Evolutionary conservation across 2,113 vertebrate genomes (phyloP).

Genomic region (Zosterops lateralis): DNA sequence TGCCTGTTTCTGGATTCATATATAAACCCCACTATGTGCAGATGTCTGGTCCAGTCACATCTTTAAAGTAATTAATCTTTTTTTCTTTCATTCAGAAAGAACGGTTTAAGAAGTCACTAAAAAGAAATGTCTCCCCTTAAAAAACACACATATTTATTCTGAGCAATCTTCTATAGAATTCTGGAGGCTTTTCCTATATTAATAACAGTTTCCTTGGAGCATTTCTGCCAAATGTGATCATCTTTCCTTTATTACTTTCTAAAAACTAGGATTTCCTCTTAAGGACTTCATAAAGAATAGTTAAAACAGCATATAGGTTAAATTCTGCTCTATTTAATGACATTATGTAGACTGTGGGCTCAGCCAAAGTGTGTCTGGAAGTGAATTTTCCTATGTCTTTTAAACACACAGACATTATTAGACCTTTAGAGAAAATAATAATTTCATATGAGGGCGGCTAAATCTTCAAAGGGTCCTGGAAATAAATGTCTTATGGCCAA

Average conservation of each 20-base stretch:
- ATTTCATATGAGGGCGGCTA: neutral
- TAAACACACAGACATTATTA: neutral
- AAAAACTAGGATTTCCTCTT: constrained; percentile 16
- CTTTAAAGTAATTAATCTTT: neutral
- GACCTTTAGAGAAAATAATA: neutral
- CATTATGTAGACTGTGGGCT: neutral
- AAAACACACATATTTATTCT: neutral
- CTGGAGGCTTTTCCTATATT: neutral
- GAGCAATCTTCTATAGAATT: neutral
- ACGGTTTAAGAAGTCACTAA: neutral
- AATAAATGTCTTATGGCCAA: neutral
- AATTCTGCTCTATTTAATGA: neutral
- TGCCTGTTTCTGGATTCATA: neutral
- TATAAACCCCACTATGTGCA: neutral
- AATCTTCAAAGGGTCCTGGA: constrained; percentile 9
- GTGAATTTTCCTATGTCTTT: neutral
- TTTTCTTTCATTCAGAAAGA: neutral
- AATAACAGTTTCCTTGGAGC: neutral
- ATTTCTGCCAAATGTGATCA: neutral
- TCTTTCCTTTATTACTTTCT: constrained; percentile 20
- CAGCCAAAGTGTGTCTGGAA: neutral
- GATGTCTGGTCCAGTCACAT: neutral
- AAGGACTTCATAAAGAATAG: constrained; percentile 21
- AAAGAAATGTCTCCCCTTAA: neutral
- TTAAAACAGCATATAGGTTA: neutral